phyloP scores from a whole-genome alignment of 1,140 invertebrate genomes.

The Drosophila sp. region DNA sequence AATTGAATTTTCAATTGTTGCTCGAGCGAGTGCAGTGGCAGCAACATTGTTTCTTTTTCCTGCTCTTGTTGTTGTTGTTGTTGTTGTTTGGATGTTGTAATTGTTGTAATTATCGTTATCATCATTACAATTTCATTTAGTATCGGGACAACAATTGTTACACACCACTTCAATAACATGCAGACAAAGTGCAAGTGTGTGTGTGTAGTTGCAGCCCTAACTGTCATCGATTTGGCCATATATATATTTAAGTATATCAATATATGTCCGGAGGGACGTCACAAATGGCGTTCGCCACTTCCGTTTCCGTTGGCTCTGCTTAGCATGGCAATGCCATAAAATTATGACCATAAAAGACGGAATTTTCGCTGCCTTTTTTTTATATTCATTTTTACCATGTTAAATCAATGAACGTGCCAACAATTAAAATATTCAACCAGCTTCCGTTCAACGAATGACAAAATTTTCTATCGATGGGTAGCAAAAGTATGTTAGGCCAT shows the following conservation, averaged over 20 bases:
- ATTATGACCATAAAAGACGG: constrained; percentile 37
- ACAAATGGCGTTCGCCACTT: constrained; percentile 75
- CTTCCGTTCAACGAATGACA: constrained; percentile 55
- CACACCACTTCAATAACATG: constrained; percentile 38
- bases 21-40: constrained; percentile 31
- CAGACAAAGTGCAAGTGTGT: constrained; percentile 64
- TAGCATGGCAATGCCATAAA: constrained; percentile 51
- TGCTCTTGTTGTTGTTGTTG: constrained; percentile 17
- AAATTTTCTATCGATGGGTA: constrained; percentile 11
- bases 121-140: constrained; percentile 66
- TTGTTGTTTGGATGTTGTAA: constrained; percentile 46
- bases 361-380: constrained; percentile 25
- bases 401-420: constrained; percentile 73
- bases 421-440: constrained; percentile 77
- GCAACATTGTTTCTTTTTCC: not conserved
- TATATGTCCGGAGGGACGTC: constrained; percentile 31
- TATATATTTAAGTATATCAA: constrained; percentile 1
- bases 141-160: constrained; percentile 40
- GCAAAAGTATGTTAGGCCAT: not conserved
- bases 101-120: constrained; percentile 61
- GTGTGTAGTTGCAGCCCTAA: constrained; percentile 23
- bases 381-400: constrained; percentile 26
- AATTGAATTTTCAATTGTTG: constrained; percentile 81
- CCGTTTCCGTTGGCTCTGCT: constrained; percentile 67
- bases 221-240: constrained; percentile 25